These are phyloP conservation scores for Pentalonia nigronervosa DNA, from an alignment of 1,140 invertebrate genomes.

Conservation along the genomic window DNA sequence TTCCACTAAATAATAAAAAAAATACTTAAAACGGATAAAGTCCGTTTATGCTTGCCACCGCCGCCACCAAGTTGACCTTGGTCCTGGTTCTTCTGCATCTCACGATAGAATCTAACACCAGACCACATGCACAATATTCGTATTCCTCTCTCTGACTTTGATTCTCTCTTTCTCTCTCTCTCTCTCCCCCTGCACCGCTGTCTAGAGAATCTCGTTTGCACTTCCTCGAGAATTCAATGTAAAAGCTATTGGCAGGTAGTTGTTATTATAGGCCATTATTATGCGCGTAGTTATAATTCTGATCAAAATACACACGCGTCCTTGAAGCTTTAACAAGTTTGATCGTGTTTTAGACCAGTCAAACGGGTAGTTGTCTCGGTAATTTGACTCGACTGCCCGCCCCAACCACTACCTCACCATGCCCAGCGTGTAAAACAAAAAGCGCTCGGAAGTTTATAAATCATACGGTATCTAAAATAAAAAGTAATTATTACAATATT, in stretches of 20 bases:
- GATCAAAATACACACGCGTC: neutral
- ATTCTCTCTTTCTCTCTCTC: neutral
- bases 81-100: conserved; percentile 6
- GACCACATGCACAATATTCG: neutral
- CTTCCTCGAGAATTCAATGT: neutral
- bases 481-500: neutral
- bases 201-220: neutral
- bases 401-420: neutral
- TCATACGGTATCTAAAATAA: neutral
- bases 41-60: neutral
- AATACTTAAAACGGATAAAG: neutral
- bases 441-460: neutral
- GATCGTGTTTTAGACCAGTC: neutral
- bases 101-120: neutral
- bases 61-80: neutral
- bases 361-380: neutral
- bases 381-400: neutral
- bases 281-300: neutral
- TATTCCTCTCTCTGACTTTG: neutral
- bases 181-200: neutral
- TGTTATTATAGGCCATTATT: neutral
- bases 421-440: neutral
- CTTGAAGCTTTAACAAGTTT: conserved; percentile 14
- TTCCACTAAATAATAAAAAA: neutral
- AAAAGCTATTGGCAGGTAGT: neutral